Base-by-base conservation (phyloP, 2,797 vertebrate species). In the Muscicapa striata region DNA sequence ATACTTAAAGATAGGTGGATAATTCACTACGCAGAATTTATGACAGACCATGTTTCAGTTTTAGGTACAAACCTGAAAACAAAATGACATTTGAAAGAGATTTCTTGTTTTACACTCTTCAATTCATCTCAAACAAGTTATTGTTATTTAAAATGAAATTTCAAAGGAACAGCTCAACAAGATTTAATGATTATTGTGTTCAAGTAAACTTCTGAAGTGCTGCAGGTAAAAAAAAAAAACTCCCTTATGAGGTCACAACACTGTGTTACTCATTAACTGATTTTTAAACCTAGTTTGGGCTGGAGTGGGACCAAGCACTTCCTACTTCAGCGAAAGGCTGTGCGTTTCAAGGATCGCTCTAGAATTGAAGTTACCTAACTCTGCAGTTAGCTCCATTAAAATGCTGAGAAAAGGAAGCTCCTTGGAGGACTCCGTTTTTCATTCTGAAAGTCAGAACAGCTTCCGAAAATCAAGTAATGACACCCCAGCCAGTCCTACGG, bases 261-360 rank as follows among this genome's bases (percentile, higher is more conserved):
- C 57, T 38, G 64, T 1, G 94, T 98, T 98, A 98, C 95, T 97
- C 90, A 98, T 98, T 98, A 98, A 98, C 97, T 66, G 76, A 76
- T 58, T 82, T 81, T 13, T 59, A 91, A 90, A 89, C 55, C 79
- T 79, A 62, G 81, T 57, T 81, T 74, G 59, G 93, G 69, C 84
- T 92, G 88, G 55, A 95, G 90, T 87, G 86, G 76, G 54, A 79
- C 45, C 62, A 96, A 87, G 49, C 76, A 95, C 67, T 95, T 97
- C 93, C 96, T 90, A 73, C 9, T 76, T 23, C 29, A 82, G 77
- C n/a, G 68, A 84, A 94, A 76, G 43, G 10, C 78, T 84, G 72
- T 32, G 29, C 10, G 1, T 77, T 54, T 57, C 62, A 90, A 84
- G 29, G 45, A 46, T 45, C 0, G 0, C 27, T 68, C 48, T 29